Percentiles rank a stretch among this genome's conserved stretches.
Conservation (phyloP, 2,888 invertebrate genomes). For the Muschampia plurimacula region DNA sequence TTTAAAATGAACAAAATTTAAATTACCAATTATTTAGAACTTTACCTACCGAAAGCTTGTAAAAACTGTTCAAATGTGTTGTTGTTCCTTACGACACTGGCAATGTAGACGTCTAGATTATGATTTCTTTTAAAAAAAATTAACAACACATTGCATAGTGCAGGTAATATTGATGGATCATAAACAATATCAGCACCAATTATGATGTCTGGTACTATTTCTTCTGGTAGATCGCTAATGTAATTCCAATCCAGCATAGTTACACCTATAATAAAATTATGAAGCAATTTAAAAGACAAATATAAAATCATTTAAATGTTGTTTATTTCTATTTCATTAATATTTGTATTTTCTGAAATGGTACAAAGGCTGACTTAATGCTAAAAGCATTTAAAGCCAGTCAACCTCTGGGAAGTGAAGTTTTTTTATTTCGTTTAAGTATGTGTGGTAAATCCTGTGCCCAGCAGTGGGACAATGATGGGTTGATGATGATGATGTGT, state of each 20-base stretch:
- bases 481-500: too few relatives aligned
- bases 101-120: constrained; percentile 64
- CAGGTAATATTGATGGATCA: constrained; percentile 69
- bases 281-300: too few relatives aligned
- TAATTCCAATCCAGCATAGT: constrained; percentile 70
- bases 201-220: constrained; percentile 67
- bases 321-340: too few relatives aligned
- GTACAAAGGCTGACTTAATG: too few relatives aligned
- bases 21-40: neutral
- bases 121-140: constrained; percentile 61
- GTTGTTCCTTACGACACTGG: constrained; percentile 86
- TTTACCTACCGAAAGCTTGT: constrained; percentile 78
- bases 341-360: too few relatives aligned
- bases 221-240: constrained; percentile 51
- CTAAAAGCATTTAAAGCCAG: too few relatives aligned
- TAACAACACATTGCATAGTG: constrained; percentile 64
- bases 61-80: constrained; percentile 87
- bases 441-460: too few relatives aligned
- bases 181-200: constrained; percentile 79
- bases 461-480: too few relatives aligned
- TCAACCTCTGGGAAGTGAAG: too few relatives aligned
- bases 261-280: constrained; percentile 55
- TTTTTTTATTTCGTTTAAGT: too few relatives aligned
- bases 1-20: neutral
- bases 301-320: too few relatives aligned